Conservation (phyloP, 1,140 invertebrate species). For the Panagrolaimus sp. region DNA sequence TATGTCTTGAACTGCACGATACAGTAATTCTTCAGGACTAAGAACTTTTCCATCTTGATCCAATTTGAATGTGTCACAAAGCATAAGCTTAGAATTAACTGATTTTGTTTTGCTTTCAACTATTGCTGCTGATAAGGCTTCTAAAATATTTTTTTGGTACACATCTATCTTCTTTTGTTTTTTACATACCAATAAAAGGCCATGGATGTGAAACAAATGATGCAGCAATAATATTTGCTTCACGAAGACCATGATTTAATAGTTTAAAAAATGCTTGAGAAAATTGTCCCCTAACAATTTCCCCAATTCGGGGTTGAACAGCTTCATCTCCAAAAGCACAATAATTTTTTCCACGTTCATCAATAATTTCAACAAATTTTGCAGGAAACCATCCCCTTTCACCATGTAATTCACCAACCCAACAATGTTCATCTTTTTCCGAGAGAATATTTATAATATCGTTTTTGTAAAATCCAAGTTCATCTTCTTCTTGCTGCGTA, state of each 20-base stretch:
- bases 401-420: slow-evolving; percentile 97
- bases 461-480: slow-evolving; percentile 74
- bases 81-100: slow-evolving; percentile 87
- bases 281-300: slow-evolving; percentile 81
- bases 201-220: slow-evolving; percentile 93
- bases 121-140: slow-evolving; percentile 75
- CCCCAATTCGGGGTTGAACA: slow-evolving; percentile 87
- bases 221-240: slow-evolving; percentile 65
- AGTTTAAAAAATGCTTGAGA: slow-evolving; percentile 89
- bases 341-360: slow-evolving; percentile 90
- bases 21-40: slow-evolving; percentile 86
- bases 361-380: slow-evolving; percentile 64
- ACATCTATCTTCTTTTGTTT: background rate
- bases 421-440: slow-evolving; percentile 98
- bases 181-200: slow-evolving; percentile 90
- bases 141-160: slow-evolving; percentile 22
- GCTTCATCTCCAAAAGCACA: slow-evolving; percentile 92
- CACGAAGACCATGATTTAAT: slow-evolving; percentile 88
- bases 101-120: slow-evolving; percentile 96
- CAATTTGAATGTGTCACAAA: slow-evolving; percentile 92
- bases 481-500: slow-evolving; percentile 94
- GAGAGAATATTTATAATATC: slow-evolving; percentile 70
- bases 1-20: slow-evolving; percentile 77
- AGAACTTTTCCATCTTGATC: slow-evolving; percentile 99
- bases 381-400: slow-evolving; percentile 97